These are phyloP conservation scores for Gorsachius goisagi DNA, from an alignment of 2,113 vertebrate genomes.

Conservation along the genomic window DNA sequence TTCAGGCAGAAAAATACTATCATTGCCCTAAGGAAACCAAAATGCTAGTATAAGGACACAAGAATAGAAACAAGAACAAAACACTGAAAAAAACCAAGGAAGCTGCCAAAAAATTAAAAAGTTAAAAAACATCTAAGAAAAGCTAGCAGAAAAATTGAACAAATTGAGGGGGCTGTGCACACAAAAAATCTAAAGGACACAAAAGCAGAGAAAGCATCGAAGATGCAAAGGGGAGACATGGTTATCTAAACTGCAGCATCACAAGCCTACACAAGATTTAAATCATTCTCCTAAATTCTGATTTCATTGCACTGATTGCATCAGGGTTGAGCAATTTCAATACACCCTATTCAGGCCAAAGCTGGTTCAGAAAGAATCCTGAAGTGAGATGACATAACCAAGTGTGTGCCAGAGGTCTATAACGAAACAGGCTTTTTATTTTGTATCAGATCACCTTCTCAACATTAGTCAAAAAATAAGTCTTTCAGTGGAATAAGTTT, in stretches of 20 bases:
- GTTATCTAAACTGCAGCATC: not conserved
- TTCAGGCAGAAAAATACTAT: not conserved
- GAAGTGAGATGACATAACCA: not conserved
- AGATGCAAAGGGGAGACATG: not conserved
- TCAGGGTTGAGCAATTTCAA: not conserved
- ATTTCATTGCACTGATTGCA: not conserved
- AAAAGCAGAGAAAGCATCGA: not conserved
- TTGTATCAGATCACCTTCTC: not conserved
- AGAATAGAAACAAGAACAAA: not conserved
- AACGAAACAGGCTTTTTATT: not conserved
- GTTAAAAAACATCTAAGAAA: not conserved
- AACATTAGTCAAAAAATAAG: not conserved
- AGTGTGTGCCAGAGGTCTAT: not conserved
- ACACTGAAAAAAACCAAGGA: not conserved
- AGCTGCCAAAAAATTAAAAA: not conserved
- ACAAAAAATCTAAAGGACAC: not conserved
- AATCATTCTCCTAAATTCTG: not conserved
- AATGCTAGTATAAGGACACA: not conserved
- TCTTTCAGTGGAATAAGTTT: not conserved
- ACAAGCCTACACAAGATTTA: not conserved
- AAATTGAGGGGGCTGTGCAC: not conserved
- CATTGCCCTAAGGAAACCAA: not conserved
- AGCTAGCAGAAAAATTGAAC: not conserved
- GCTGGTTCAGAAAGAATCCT: not conserved
- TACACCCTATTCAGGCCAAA: not conserved